Evolutionary conservation across 2,888 invertebrate species (phyloP).

Genomic region (Torymus tubicola): DNA sequence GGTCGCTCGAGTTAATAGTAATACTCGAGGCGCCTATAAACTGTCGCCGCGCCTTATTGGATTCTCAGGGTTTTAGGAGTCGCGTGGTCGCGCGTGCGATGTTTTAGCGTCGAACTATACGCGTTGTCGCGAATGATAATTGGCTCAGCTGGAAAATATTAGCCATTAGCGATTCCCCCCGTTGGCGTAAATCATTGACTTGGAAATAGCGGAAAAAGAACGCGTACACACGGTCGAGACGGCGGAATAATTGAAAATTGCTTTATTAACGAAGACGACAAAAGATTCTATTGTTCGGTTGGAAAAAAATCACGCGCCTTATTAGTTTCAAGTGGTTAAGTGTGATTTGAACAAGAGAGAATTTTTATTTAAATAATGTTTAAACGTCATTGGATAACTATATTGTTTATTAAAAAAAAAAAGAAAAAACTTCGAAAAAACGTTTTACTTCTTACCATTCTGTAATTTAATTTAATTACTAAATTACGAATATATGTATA

Average conservation of each 20-base stretch:
- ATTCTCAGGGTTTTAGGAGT: slow-evolving; percentile 38
- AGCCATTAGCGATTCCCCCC: slow-evolving; percentile 37
- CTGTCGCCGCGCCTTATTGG: slow-evolving; percentile 44
- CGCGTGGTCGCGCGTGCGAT: no score
- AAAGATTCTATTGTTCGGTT: neutral
- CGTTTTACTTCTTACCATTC: no score
- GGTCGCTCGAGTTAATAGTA: slow-evolving; percentile 38
- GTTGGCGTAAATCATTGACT: slow-evolving; percentile 2
- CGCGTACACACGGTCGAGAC: neutral
- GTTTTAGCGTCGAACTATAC: slow-evolving; percentile 42
- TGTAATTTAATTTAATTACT: no score
- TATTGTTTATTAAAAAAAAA: no score
- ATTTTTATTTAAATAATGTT: no score
- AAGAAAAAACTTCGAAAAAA: no score
- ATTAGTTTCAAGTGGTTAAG: no score
- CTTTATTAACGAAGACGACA: slow-evolving; percentile 36
- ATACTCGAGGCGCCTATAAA: slow-evolving; percentile 41
- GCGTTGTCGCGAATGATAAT: slow-evolving; percentile 39
- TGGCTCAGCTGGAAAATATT: slow-evolving; percentile 26
- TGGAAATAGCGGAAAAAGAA: neutral
- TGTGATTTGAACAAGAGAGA: no score
- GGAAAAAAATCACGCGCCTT: no score
- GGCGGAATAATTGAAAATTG: slow-evolving; percentile 37
- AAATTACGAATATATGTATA: no score
- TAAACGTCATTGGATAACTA: no score